A percentile compares a stretch with the other conserved stretches of the same genome.
Evolutionary conservation across 2,888 invertebrate species (phyloP).

Genomic region (Spisula solida): DNA sequence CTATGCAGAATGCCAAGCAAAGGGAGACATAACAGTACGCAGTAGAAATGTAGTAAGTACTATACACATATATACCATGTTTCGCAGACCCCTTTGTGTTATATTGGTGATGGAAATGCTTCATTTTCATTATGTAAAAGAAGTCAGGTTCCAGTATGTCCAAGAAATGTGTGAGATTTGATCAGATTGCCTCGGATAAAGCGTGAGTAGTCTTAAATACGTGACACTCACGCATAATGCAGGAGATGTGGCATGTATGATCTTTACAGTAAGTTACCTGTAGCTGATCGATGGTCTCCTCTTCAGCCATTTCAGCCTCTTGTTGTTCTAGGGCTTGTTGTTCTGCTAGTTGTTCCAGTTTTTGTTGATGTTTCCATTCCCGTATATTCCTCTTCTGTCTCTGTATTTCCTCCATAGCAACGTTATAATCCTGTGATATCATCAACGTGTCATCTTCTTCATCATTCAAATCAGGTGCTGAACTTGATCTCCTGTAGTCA

Average conservation of each 20-base stretch:
- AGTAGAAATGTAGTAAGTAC: too few relatives aligned
- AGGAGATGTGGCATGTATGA: neutral
- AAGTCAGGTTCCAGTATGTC: too few relatives aligned
- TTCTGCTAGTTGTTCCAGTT: constrained; percentile 44
- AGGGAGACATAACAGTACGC: too few relatives aligned
- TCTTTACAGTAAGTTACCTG: neutral
- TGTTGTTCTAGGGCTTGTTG: constrained; percentile 33
- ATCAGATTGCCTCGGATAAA: too few relatives aligned
- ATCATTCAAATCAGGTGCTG: constrained; percentile 78
- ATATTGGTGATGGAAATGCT: too few relatives aligned
- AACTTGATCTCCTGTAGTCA: constrained; percentile 77
- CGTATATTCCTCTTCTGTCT: constrained; percentile 75
- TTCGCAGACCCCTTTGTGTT: too few relatives aligned
- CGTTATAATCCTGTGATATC: constrained; percentile 84
- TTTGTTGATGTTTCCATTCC: constrained; percentile 73
- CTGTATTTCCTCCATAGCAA: constrained; percentile 83
- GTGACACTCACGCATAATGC: too few relatives aligned
- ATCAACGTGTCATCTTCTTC: constrained; percentile 83
- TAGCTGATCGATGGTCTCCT: constrained; percentile 52
- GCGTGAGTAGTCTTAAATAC: too few relatives aligned
- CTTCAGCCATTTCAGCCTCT: constrained; percentile 31
- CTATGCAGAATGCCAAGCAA: too few relatives aligned
- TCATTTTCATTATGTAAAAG: too few relatives aligned
- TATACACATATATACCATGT: too few relatives aligned
- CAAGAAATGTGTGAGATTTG: too few relatives aligned